phyloP scores from a whole-genome alignment of 1,140 invertebrate genomes.

The Acromyrmex heyeri region DNA sequence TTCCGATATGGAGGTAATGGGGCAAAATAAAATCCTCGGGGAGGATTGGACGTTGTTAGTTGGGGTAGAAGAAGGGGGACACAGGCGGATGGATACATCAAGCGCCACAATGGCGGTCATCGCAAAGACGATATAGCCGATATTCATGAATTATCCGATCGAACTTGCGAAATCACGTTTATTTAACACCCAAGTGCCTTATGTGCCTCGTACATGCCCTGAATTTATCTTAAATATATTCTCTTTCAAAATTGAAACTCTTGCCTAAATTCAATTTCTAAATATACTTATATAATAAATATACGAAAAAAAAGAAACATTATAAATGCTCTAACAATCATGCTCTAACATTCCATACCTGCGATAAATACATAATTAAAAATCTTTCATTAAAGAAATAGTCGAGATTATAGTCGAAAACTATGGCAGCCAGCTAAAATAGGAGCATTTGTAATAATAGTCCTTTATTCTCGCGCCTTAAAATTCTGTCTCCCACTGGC shows the following conservation, averaged over 20 bases:
- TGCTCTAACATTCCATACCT: neutral
- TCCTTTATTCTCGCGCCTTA: constrained; percentile 34
- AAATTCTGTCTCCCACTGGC: constrained; percentile 19
- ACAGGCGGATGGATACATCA: constrained; percentile 46
- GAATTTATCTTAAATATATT: constrained; percentile 7
- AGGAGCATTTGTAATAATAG: neutral
- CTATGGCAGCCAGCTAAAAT: neutral
- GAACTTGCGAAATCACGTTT: constrained; percentile 39
- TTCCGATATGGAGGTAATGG: constrained; percentile 72
- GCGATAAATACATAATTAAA: neutral
- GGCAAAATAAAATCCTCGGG: constrained; percentile 71
- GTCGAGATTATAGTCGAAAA: neutral
- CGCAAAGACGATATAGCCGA: constrained; percentile 64
- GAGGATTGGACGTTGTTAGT: constrained; percentile 59
- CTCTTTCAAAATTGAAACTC: neutral
- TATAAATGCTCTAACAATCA: neutral
- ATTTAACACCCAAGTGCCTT: constrained; percentile 44
- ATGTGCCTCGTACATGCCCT: neutral
- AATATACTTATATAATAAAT: neutral
- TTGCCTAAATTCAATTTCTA: neutral
- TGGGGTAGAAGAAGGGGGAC: neutral
- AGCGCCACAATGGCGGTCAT: constrained; percentile 54
- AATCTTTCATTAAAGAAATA: constrained; percentile 4
- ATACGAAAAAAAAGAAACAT: neutral
- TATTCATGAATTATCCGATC: constrained; percentile 64